Percentiles rank a stretch among this genome's conserved stretches.
Evolutionary conservation across 2,888 invertebrate species (phyloP).

Genomic region (Icerya purchasi): DNA sequence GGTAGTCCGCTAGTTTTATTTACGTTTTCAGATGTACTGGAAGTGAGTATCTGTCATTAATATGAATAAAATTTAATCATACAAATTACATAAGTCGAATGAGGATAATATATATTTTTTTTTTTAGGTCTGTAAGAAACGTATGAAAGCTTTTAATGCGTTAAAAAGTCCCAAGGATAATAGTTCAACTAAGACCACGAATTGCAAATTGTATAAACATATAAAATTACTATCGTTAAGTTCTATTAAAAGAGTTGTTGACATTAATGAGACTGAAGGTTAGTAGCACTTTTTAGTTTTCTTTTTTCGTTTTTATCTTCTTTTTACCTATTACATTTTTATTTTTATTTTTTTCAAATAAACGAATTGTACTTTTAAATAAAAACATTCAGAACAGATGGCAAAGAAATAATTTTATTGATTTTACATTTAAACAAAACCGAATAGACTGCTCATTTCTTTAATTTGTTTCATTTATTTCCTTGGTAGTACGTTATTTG

Average conservation of each 20-base stretch:
- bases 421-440: neutral
- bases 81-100: no score
- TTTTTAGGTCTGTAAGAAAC: conserved; percentile 38
- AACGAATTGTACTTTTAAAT: neutral
- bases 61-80: no score
- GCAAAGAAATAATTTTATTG: neutral
- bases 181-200: conserved; percentile 32
- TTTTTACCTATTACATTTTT: neutral
- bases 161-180: conserved; percentile 43
- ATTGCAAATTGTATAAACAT: conserved; percentile 73
- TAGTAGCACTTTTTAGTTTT: conserved; percentile 17
- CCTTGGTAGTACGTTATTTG: no score
- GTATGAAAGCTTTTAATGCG: conserved; percentile 51
- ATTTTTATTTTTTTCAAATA: neutral
- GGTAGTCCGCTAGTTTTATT: conserved; percentile 74
- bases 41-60: no score
- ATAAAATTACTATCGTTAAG: conserved; percentile 71
- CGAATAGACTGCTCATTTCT: no score
- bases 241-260: conserved; percentile 73
- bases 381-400: neutral
- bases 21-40: conserved; percentile 82
- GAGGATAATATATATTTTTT: no score
- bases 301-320: conserved; percentile 11
- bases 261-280: conserved; percentile 71
- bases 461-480: no score